These are phyloP conservation scores for Orgyia antiqua DNA, from an alignment of 2,888 invertebrate species.

Conservation along the genomic window DNA sequence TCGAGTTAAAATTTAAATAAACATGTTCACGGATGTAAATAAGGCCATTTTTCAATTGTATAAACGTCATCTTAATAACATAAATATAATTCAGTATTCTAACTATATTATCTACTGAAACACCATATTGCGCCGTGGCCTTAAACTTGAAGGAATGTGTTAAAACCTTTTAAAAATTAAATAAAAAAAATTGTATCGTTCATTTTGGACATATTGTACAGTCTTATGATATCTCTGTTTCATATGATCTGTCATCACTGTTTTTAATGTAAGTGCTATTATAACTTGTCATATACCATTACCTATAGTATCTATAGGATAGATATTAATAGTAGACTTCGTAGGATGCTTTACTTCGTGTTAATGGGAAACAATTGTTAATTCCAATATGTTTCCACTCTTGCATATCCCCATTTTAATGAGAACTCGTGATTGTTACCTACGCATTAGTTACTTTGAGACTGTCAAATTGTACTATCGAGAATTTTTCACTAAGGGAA, in stretches of 20 bases:
- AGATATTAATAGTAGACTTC: slow-evolving; percentile 55
- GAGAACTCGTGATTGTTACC: slow-evolving; percentile 72
- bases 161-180: slow-evolving; percentile 52
- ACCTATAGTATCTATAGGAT: slow-evolving; percentile 39
- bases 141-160: slow-evolving; percentile 73
- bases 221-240: slow-evolving; percentile 45
- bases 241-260: slow-evolving; percentile 42
- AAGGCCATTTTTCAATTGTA: slow-evolving; percentile 49
- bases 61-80: slow-evolving; percentile 52
- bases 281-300: slow-evolving; percentile 48
- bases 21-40: slow-evolving; percentile 37
- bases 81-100: slow-evolving; percentile 55
- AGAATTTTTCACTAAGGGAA: slow-evolving; percentile 74
- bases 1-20: slow-evolving; percentile 7
- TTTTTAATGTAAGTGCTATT: slow-evolving; percentile 53
- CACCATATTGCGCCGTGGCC: slow-evolving; percentile 78
- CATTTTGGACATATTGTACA: slow-evolving; percentile 50
- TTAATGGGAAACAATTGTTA: slow-evolving; percentile 54
- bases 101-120: slow-evolving; percentile 73
- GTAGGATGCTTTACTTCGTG: slow-evolving; percentile 62
- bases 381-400: slow-evolving; percentile 57
- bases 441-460: slow-evolving; percentile 76
- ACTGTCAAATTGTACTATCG: slow-evolving; percentile 74
- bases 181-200: slow-evolving; percentile 17
- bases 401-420: slow-evolving; percentile 70